These are phyloP conservation scores for Dinoponera quadriceps DNA, from an alignment of 1,140 invertebrate genomes.

Conservation along the genomic window DNA sequence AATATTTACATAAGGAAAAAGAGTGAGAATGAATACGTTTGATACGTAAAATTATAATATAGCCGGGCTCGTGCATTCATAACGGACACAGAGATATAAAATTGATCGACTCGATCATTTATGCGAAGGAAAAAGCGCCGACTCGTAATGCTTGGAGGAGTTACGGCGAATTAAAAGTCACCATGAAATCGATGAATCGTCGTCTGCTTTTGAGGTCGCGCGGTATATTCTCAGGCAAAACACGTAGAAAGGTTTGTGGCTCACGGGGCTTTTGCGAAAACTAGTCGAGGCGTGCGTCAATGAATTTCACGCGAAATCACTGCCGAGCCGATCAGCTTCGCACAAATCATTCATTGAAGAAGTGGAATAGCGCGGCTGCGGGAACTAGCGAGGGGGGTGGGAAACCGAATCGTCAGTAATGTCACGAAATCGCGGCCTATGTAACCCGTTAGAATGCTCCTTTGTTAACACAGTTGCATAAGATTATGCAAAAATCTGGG, in stretches of 20 bases:
- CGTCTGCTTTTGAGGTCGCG: conserved; percentile 49
- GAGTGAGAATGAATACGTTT: no score
- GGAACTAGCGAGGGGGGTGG: conserved; percentile 2
- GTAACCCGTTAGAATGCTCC: conserved; percentile 59
- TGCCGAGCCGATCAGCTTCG: no score
- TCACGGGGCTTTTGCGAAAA: conserved; percentile 38
- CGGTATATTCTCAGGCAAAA: conserved; percentile 30
- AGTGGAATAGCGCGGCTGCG: neutral
- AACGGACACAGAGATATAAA: neutral
- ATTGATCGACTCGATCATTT: neutral
- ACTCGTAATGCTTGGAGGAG: conserved; percentile 1
- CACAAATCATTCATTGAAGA: neutral
- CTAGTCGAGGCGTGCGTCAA: conserved; percentile 15
- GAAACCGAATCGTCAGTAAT: conserved; percentile 40
- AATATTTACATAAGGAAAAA: no score
- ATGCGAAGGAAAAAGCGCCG: neutral
- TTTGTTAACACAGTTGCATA: conserved; percentile 73
- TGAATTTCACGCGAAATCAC: neutral
- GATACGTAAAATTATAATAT: neutral
- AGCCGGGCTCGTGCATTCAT: neutral
- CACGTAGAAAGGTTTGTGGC: conserved; percentile 66
- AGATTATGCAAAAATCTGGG: conserved; percentile 72
- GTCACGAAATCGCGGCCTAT: conserved; percentile 52
- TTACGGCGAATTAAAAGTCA: conserved; percentile 58
- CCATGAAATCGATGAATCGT: conserved; percentile 6